Base-by-base conservation (phyloP, 2,888 invertebrate species). In the Erebia ligea region DNA sequence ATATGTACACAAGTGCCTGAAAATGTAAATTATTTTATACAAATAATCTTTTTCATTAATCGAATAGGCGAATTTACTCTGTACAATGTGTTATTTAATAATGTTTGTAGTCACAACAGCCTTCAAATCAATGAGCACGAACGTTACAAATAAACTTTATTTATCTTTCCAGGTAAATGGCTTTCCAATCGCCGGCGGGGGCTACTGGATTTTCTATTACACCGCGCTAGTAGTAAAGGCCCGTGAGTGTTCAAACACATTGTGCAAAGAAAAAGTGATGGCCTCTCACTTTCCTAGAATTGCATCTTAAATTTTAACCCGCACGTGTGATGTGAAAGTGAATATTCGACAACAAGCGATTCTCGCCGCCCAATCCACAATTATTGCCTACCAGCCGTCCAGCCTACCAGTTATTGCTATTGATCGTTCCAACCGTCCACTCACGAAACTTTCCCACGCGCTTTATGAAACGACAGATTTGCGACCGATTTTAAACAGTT, bases 201-300 rank as follows among this genome's bases (percentile, higher is more conserved):
- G 50, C 66, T 70, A 66, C 71, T 66, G 71, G 68, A 71, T 73
- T 67, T 71, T 54, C 63, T 68, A 70, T 70, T 68, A 68, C 66
- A 66, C 21, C 66, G 63, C 21, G 48, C 66, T 34, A 56, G 70
- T 63, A 72, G 62, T 70, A 68, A 68, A 62, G 66, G 10, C 63
- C 63, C 63, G 54, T 11, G 57, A 10, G 63, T 62, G 68, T 70
- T 72, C 66, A 71, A 90, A 91, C 79, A 85, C 71, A 80, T 83
- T 86, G 83, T 76, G 85, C 80, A 91, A 91, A 91, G 90, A 90
- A 92, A 91, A 88, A 90, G 89, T 75, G 77, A 75, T 17, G 70
- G 79, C 86, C 89, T 87, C 90, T 92, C 89, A 91, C 92, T 92
- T 92, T 92, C 91, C 84, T 87, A 80, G 79, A 80, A 84, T 84